phyloP scores from a whole-genome alignment of 1,140 invertebrate genomes.

The Aphelinus atriplicis region DNA sequence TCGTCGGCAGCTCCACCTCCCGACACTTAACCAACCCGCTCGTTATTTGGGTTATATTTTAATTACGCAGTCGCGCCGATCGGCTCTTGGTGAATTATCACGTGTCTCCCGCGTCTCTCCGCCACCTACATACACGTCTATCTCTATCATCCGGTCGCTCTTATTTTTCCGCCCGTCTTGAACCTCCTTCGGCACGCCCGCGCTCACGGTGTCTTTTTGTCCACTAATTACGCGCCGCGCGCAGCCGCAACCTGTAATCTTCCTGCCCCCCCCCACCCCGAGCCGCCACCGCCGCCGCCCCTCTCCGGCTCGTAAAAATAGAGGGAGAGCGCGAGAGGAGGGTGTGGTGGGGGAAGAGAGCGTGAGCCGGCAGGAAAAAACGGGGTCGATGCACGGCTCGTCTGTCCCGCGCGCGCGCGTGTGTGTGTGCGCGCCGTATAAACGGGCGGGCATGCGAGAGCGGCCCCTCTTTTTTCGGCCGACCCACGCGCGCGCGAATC shows the following conservation, averaged over 20 bases:
- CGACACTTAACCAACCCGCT: too few species aligned
- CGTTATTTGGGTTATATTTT: too few species aligned
- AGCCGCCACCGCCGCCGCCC: not conserved
- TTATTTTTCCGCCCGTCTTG: constrained; percentile 43
- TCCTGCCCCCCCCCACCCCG: constrained; percentile 1
- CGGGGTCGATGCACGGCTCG: too few species aligned
- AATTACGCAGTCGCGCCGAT: not conserved
- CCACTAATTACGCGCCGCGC: constrained; percentile 44
- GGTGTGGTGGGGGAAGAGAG: too few species aligned
- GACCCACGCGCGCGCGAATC: too few species aligned
- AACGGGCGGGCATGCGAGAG: not conserved
- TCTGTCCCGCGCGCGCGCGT: not conserved
- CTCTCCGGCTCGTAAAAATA: constrained; percentile 2
- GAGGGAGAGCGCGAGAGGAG: not conserved
- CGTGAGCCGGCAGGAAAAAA: too few species aligned
- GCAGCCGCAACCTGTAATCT: constrained; percentile 44
- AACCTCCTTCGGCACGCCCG: constrained; percentile 7
- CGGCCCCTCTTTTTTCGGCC: not conserved
- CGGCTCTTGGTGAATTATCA: constrained; percentile 48
- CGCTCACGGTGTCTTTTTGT: constrained; percentile 9
- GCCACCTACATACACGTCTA: constrained; percentile 15
- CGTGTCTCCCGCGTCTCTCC: constrained; percentile 39
- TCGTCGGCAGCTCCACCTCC: too few species aligned
- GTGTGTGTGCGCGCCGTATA: not conserved
- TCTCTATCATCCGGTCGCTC: constrained; percentile 16